These are phyloP conservation scores for Macrophya alboannulata DNA, from an alignment of 2,888 invertebrate species.

Conservation along the genomic window DNA sequence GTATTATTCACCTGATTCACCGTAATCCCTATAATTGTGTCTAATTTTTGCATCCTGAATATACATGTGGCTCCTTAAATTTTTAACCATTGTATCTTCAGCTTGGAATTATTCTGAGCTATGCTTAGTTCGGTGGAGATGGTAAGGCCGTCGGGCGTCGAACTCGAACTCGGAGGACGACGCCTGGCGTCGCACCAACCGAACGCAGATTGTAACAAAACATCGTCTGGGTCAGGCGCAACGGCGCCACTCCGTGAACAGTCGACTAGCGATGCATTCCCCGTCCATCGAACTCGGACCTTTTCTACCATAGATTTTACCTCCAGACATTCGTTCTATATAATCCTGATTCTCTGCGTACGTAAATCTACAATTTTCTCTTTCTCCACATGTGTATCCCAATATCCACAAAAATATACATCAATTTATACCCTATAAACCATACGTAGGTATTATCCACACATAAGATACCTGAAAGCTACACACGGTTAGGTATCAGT, in stretches of 20 bases:
- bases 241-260: constrained; percentile 53
- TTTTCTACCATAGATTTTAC: constrained; percentile 43
- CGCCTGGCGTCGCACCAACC: constrained; percentile 57
- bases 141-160: constrained; percentile 47
- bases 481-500: not conserved
- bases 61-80: not conserved
- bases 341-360: constrained; percentile 9
- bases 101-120: not conserved
- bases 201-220: constrained; percentile 54
- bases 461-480: not conserved
- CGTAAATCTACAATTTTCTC: not conserved
- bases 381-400: not conserved
- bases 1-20: too few relatives aligned
- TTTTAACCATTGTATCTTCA: not conserved
- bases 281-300: constrained; percentile 46
- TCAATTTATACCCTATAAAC: not conserved
- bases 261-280: constrained; percentile 39
- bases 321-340: constrained; percentile 8
- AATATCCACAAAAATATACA: not conserved
- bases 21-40: too few relatives aligned
- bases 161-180: constrained; percentile 44
- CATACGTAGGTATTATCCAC: not conserved
- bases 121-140: not conserved
- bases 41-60: too few relatives aligned
- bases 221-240: constrained; percentile 59